Conservation (phyloP, 2,113 vertebrate species). For the Xiphophorus couchianus region DNA sequence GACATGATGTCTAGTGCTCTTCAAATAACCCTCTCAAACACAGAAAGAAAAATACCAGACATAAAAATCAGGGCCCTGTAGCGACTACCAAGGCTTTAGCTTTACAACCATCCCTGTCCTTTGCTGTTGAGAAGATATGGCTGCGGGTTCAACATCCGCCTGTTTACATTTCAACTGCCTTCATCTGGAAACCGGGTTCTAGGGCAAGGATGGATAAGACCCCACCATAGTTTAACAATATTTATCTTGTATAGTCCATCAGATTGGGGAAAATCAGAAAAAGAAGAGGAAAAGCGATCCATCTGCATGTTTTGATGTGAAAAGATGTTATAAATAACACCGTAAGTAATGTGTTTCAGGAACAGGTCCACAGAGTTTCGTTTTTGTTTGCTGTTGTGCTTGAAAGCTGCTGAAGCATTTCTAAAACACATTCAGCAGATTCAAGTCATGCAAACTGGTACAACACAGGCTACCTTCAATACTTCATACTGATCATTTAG, state of each 20-base stretch:
- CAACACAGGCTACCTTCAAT: not conserved
- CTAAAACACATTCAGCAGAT: not conserved
- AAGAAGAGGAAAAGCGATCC: not conserved
- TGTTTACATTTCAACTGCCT: slow-evolving; percentile 37
- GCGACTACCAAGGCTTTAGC: slow-evolving; percentile 30
- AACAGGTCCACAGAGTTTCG: slow-evolving; percentile 7
- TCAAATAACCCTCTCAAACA: slow-evolving; percentile 60
- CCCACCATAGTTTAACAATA: not conserved
- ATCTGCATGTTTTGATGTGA: not conserved
- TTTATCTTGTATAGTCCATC: not conserved
- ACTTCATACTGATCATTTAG: not conserved
- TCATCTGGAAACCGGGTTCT: slow-evolving; percentile 23
- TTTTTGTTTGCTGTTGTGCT: not conserved
- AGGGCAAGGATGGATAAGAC: slow-evolving; percentile 6
- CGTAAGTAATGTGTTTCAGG: slow-evolving; percentile 22
- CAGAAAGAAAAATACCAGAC: slow-evolving; percentile 54
- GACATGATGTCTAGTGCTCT: slow-evolving; percentile 64
- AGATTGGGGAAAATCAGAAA: not conserved
- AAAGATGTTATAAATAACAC: not conserved
- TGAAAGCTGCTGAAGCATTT: slow-evolving; percentile 10
- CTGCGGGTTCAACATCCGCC: slow-evolving; percentile 22
- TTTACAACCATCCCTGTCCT: slow-evolving; percentile 33
- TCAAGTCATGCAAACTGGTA: not conserved
- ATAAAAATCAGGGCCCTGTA: slow-evolving; percentile 25
- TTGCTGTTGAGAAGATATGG: slow-evolving; percentile 30